Evolutionary conservation across 2,113 vertebrate species (phyloP).

Genomic region (Sturnira hondurensis): DNA sequence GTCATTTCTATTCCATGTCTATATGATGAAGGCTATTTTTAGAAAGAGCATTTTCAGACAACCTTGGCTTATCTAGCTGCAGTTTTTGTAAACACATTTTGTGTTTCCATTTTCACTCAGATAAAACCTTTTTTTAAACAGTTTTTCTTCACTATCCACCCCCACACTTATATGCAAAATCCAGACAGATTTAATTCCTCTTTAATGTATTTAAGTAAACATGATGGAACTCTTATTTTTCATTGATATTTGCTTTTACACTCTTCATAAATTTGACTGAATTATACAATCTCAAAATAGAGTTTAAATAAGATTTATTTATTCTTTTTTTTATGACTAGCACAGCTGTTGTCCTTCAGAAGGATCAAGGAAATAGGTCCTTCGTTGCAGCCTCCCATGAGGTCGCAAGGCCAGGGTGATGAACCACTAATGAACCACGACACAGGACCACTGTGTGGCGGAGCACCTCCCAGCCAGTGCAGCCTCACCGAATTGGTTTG

Average conservation of each 20-base stretch:
- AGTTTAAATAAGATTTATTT: not conserved
- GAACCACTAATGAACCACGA: not conserved
- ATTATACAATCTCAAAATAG: constrained; percentile 1
- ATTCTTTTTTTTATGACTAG: not conserved
- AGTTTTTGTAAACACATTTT: not conserved
- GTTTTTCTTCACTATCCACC: not conserved
- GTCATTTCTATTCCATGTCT: constrained; percentile 20
- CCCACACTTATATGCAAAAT: not conserved
- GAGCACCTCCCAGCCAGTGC: not conserved
- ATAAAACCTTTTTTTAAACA: not conserved
- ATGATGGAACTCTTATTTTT: not conserved
- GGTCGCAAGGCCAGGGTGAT: not conserved
- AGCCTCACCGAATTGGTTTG: not conserved
- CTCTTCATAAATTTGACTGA: not conserved
- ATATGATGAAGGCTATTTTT: constrained; percentile 48
- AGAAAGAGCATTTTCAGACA: constrained; percentile 17
- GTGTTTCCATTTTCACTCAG: not conserved
- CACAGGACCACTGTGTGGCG: too few relatives aligned
- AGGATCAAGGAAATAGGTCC: not conserved
- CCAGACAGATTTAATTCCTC: not conserved
- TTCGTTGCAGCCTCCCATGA: not conserved
- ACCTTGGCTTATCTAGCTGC: constrained; percentile 25
- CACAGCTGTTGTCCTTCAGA: not conserved
- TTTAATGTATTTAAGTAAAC: not conserved
- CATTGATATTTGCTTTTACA: not conserved